Conservation (phyloP, 1,140 invertebrate species). For the Cheumatopsyche charites region DNA sequence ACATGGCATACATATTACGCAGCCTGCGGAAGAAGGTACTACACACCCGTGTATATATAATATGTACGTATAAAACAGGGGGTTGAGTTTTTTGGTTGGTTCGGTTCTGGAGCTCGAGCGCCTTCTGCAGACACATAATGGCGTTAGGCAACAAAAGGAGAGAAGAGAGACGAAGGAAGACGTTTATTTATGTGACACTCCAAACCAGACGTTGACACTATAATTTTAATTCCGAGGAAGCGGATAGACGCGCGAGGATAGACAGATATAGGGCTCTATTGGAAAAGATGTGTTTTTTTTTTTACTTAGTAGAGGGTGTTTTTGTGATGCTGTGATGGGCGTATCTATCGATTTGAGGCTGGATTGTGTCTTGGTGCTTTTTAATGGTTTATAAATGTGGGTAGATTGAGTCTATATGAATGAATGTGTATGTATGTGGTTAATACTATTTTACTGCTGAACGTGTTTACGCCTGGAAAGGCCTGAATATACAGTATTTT, state of each 20-base stretch:
- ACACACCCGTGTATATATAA: background rate
- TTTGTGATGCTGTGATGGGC: too few relatives aligned
- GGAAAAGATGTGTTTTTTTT: background rate
- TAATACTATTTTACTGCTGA: too few relatives aligned
- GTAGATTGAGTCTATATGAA: too few relatives aligned
- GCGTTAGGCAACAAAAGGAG: conserved; percentile 39
- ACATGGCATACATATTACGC: conserved; percentile 35
- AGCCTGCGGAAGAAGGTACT: background rate
- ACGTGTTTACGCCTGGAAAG: too few relatives aligned
- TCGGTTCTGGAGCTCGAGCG: background rate
- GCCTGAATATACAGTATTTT: too few relatives aligned
- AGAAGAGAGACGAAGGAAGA: conserved; percentile 26
- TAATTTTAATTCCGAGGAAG: conserved; percentile 40
- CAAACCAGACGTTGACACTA: conserved; percentile 44
- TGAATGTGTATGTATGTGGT: too few relatives aligned
- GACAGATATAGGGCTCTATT: conserved; percentile 22
- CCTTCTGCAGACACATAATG: conserved; percentile 2
- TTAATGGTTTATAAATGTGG: too few relatives aligned
- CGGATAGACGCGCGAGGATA: conserved; percentile 22
- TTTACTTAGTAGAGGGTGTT: background rate
- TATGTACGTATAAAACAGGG: background rate
- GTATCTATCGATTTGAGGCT: too few relatives aligned
- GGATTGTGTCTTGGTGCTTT: too few relatives aligned
- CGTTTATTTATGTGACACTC: conserved; percentile 46
- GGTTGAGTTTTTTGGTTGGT: background rate